Percentiles rank a stretch among this genome's conserved stretches.
These are phyloP conservation scores for Pachliopta kotzebuea DNA, from an alignment of 2,888 invertebrate genomes.

Conservation along the genomic window DNA sequence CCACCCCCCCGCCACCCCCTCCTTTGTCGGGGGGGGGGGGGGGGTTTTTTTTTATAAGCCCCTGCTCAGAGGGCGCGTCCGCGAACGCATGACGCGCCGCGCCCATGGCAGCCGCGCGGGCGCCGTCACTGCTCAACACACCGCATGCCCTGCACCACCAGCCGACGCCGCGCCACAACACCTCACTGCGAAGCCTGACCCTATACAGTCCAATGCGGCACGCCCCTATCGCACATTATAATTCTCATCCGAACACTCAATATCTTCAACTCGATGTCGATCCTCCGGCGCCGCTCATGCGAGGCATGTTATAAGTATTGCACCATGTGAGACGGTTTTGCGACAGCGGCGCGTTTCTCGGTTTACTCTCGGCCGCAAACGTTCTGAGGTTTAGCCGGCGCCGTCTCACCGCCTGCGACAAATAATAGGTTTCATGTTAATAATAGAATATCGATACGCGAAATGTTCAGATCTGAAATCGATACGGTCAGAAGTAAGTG, in stretches of 20 bases:
- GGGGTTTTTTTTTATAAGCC: no score
- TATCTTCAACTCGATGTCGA: not conserved
- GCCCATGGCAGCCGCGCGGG: slow-evolving; percentile 76
- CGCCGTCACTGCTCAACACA: slow-evolving; percentile 74
- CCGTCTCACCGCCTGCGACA: slow-evolving; percentile 67
- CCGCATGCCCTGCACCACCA: slow-evolving; percentile 50
- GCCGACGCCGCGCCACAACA: slow-evolving; percentile 13
- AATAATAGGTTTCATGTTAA: slow-evolving; percentile 56
- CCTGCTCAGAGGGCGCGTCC: slow-evolving; percentile 77
- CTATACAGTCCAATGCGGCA: slow-evolving; percentile 13
- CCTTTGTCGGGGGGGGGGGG: slow-evolving; percentile 49
- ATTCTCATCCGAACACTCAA: slow-evolving; percentile 10
- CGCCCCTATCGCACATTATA: slow-evolving; percentile 31
- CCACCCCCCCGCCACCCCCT: slow-evolving; percentile 86
- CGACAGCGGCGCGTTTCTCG: slow-evolving; percentile 41
- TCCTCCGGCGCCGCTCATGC: slow-evolving; percentile 26
- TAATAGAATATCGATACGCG: slow-evolving; percentile 40
- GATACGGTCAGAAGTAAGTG: slow-evolving; percentile 10
- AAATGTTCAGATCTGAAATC: slow-evolving; percentile 21
- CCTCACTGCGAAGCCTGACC: not conserved
- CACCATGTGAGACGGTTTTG: slow-evolving; percentile 42
- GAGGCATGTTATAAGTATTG: slow-evolving; percentile 44
- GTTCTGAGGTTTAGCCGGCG: slow-evolving; percentile 52
- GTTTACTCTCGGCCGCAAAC: slow-evolving; percentile 53
- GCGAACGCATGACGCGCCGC: slow-evolving; percentile 77